Percentiles rank a stretch among this genome's conserved stretches.
Evolutionary conservation across 64 coral and sea anemone species (phyloP).

Genomic region (Trachythela sp.): DNA sequence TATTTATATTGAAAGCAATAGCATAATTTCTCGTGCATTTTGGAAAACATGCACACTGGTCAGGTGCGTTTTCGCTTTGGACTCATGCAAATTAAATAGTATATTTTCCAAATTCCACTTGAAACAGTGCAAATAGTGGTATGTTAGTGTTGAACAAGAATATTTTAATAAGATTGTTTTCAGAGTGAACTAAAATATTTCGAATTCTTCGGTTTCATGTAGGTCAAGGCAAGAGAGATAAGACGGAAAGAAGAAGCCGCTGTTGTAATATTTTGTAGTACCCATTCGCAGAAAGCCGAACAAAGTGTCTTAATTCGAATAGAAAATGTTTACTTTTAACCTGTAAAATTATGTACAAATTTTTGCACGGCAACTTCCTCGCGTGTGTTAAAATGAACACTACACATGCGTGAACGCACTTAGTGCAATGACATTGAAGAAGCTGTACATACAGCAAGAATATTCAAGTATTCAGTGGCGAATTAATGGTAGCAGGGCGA

Average conservation of each 20-base stretch:
- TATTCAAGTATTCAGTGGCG: no score
- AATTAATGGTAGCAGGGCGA: no score
- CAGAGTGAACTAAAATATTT: not conserved
- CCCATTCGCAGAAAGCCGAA: not conserved
- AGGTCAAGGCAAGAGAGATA: constrained; percentile 9
- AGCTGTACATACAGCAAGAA: no score
- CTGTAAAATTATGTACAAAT: constrained; percentile 27
- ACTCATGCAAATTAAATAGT: no score
- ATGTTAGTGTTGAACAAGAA: no score
- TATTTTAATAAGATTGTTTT: no score
- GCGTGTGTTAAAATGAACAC: not conserved
- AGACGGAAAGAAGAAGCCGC: not conserved
- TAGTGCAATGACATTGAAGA: not conserved
- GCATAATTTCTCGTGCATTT: no score
- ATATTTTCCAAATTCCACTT: no score
- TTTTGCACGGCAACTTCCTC: not conserved
- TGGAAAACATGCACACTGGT: no score
- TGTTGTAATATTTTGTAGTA: constrained; percentile 20
- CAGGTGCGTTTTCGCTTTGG: no score
- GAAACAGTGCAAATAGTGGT: no score
- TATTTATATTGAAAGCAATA: no score
- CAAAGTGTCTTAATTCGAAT: not conserved
- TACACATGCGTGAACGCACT: not conserved
- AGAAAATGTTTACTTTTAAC: not conserved
- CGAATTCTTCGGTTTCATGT: not conserved